Base-by-base conservation (phyloP, 1,140 invertebrate genomes). In the Drosophila nasuta region DNA sequence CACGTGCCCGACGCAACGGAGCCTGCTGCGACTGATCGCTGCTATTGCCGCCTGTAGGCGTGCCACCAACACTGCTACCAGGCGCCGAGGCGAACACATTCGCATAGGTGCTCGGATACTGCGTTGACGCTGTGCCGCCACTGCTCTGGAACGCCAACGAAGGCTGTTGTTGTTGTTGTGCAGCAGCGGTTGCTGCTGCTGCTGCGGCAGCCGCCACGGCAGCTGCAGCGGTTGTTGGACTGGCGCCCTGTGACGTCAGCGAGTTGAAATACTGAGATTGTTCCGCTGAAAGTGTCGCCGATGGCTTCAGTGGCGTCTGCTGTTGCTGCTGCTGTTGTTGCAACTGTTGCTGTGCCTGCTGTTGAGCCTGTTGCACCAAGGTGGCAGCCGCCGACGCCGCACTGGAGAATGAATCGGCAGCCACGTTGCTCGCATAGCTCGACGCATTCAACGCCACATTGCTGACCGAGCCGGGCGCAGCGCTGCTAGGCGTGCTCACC, bases 1-100 rank as follows among this genome's bases (percentile, higher is more conserved):
- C 95, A 79, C 96, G 95, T 28, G 92, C 81, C n/a, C 92, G 69
- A 83, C 96, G 95, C 67, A 95, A 96, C 93, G 92, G 94, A 92
- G 94, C 96, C 81, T 93, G 94, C 65, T 91, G 83, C 45, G 90
- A 82, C 54, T 81, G 70, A 93, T 78, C 72, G 11, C 49, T 45
- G 77, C 49, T 74, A 93, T 77, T 71, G n/a, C 49, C 38, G 74
- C 49, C 68, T 20, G 30, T 73, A 91, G 92, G 41, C 15, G 91
- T 75, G 28, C 58, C 46, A 13, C 46, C 76, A 11, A 92, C 82
- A 59, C 51, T 69, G 5, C 75, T 59, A 10, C 92, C 91, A 13
- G 82, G 91, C 49, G 73, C 86, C 48, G 91, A 78, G 33, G 81
- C 85, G 38, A 92, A 92, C 10, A 91, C 92, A 49, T 91, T 92